Base-by-base conservation (phyloP, 2,113 vertebrate genomes). In the Hiodon alosoides region DNA sequence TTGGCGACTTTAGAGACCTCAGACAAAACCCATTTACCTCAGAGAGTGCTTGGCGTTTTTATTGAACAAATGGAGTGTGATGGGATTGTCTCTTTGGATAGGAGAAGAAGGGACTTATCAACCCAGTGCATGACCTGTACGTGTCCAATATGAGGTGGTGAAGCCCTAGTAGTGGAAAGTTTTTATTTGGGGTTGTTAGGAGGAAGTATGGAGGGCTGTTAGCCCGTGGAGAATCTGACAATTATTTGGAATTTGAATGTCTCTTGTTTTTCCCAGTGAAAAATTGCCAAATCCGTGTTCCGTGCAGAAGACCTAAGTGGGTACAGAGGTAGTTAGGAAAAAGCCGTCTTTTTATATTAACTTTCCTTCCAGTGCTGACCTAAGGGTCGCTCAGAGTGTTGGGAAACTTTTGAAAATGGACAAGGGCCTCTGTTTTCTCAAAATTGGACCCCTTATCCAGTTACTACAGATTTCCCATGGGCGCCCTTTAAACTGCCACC, bases 341-440 rank as follows among this genome's bases (percentile, higher is more conserved):
- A 31, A 31, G 31, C 31, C 31, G 31, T 31, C 31, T 31, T 31
- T 31, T 31, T 31, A 31, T 31, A 31, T 31, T 31, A 31, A 31
- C 31, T 31, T 31, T 31, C 31, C 14, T 4, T 14, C 58, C 5
- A 59, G 3, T 11, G 8, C 7, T 8, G 67, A 17, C 50, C 13
- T 50, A 3, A 7, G 53, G 50, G 67, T 69, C 67, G 53, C 50
- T 8, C 52, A 69, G 6, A 48, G 11, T 7, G 51, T 4, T 70
- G 61, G 53, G 4, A 67, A 67, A 65, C 57, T 58, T 64, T 52
- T 2, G 48, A 68, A 69, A 76, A 79, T 53, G 9, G 10, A 64
- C 8, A 50, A 31, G 68, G 61, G 60, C 46, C 16, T 73, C 9
- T 53, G 52, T 72, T 50, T 67, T 64, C 54, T 58, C 72, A 54